Base-by-base conservation (phyloP, 1,140 invertebrate species). In the Bombus affinis region DNA sequence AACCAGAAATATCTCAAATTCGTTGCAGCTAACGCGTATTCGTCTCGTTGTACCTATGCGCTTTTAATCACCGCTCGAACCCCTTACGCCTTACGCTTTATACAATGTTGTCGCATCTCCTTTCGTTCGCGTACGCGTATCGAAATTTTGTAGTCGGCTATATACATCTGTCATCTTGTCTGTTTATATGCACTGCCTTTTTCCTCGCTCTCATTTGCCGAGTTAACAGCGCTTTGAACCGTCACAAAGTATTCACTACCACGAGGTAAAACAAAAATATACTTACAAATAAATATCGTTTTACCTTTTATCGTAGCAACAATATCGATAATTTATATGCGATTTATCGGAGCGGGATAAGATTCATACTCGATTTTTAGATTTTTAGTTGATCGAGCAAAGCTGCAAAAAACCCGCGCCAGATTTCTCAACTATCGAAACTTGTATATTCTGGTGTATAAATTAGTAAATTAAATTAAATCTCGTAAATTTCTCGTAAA, bases 261-360 rank as follows among this genome's bases (percentile, higher is more conserved):
- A 35, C 44, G 44, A 81, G 70, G 53, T 62, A 62, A 62, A 39
- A 47, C 82, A 85, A 71, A 47, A 73, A 28, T 57, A n/a, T 86
- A 84, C 5, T 0, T 15, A 47, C 0, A 0, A 47, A 5, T 47
- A 47, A 15, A 44, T 15, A 13, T 15, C 47, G 5, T 6, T 15
- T 6, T 1, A 15, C 44, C 13, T 15, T 6, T 47, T 15, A 13
- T 44, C 42, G 0, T 44, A 3, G 42, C 44, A 44, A 44, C 42
- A 0, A 44, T 44, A 44, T 13, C 42, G 13, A 44, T 44, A 13
- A 15, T 15, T 44, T 44, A 0, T 4, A 44, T 4, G 3, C 13
- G 12, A 44, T 44, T 44, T 44, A 47, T 47, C 44, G 44, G 4
- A 0, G 4, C 13, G 13, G 44, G 4, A 12, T 15, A 47, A 47